Conservation (phyloP, 1,140 invertebrate species). For the Aphis craccivora region DNA sequence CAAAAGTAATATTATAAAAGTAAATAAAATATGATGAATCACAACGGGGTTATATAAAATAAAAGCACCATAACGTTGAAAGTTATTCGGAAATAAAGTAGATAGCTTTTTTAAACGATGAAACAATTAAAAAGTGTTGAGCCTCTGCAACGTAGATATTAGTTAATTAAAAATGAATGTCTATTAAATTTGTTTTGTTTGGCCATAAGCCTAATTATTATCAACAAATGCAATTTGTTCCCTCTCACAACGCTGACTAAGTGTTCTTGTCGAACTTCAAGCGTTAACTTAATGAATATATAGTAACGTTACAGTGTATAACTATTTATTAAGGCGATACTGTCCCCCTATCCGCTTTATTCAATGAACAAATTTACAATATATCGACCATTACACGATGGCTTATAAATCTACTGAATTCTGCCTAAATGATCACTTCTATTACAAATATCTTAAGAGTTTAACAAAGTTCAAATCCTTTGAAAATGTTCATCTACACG, state of each 20-base stretch:
- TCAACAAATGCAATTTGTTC: conserved; percentile 5
- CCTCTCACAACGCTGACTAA: not conserved
- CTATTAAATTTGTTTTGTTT: not conserved
- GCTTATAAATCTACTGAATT: conserved; percentile 6
- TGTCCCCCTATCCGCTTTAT: not conserved
- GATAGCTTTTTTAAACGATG: too few relatives aligned
- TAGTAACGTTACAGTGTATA: not conserved
- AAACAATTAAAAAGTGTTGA: not conserved
- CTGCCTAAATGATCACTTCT: not conserved
- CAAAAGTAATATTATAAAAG: not conserved
- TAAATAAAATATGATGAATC: not conserved
- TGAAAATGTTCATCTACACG: not conserved
- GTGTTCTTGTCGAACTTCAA: not conserved
- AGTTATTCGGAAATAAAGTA: too few relatives aligned
- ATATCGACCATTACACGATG: not conserved
- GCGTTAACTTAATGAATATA: not conserved
- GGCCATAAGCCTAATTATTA: not conserved
- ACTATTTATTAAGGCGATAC: conserved; percentile 16
- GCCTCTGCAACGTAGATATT: not conserved
- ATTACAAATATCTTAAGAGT: not conserved
- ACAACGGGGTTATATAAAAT: too few relatives aligned
- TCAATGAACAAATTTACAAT: not conserved
- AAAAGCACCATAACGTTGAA: too few relatives aligned
- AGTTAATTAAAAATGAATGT: not conserved
- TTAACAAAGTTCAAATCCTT: not conserved